Percentiles rank a stretch among this genome's conserved stretches.
These are phyloP conservation scores for Basileuterus tristriatus DNA, from an alignment of 2,797 vertebrate species.

Conservation along the genomic window DNA sequence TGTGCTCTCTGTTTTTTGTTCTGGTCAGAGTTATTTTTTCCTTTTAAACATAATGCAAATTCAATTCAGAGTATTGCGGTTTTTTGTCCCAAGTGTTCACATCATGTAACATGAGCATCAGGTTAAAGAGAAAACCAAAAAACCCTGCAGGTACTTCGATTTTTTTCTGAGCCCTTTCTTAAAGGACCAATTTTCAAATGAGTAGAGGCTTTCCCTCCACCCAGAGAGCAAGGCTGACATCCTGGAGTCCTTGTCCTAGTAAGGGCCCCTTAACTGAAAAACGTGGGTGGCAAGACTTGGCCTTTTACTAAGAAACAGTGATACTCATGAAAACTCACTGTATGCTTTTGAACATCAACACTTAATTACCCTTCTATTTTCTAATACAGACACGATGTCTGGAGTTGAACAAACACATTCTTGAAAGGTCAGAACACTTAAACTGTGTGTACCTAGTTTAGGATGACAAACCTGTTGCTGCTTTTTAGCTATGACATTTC, in stretches of 20 bases:
- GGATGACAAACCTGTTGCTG: slow-evolving; percentile 21
- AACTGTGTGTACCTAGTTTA: background rate
- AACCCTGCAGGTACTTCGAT: background rate
- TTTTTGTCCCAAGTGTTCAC: background rate
- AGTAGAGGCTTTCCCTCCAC: background rate
- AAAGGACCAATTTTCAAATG: background rate
- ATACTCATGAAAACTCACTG: background rate
- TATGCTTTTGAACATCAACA: background rate
- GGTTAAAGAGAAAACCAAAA: background rate
- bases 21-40: background rate
- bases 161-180: background rate
- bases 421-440: slow-evolving; percentile 50
- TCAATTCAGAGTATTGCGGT: background rate
- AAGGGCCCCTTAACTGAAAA: background rate
- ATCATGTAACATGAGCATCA: background rate
- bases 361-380: background rate
- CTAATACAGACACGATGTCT: slow-evolving; percentile 13
- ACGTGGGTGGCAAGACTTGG: background rate
- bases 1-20: background rate
- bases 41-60: background rate
- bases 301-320: background rate
- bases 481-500: slow-evolving; percentile 46
- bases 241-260: background rate
- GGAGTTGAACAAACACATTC: slow-evolving; percentile 27
- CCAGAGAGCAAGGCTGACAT: background rate